These are phyloP conservation scores for Heliocidaris tuberculata DNA, from an alignment of 35 echinoderm and acorn worm species.

Conservation along the genomic window DNA sequence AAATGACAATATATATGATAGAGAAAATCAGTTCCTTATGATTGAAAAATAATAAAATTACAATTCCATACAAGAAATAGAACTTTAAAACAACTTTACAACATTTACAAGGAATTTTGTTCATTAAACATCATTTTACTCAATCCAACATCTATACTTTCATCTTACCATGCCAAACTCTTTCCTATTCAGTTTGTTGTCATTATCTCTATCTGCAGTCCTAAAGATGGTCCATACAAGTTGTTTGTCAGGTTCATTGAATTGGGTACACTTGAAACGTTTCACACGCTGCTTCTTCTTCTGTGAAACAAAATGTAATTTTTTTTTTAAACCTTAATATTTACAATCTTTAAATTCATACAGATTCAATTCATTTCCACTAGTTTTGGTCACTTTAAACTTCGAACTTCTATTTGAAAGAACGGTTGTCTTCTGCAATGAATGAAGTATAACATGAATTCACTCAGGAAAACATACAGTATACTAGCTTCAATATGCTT, in stretches of 20 bases:
- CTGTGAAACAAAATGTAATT: neutral
- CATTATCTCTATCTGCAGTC: constrained; percentile 71
- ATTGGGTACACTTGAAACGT: constrained; percentile 38
- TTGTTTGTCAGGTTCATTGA: constrained; percentile 73
- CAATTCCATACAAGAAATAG: no score
- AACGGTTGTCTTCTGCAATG: no score
- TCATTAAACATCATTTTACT: neutral
- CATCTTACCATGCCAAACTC: constrained; percentile 67
- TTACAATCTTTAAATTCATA: neutral
- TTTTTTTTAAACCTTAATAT: neutral
- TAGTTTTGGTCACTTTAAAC: no score
- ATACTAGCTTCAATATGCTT: neutral
- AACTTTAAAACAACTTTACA: neutral
- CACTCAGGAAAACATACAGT: neutral
- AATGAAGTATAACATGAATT: no score
- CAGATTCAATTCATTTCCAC: neutral
- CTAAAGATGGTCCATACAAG: constrained; percentile 69
- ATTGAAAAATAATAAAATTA: no score
- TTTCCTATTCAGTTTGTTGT: constrained; percentile 65
- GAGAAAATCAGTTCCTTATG: neutral
- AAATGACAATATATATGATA: neutral
- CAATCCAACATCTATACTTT: neutral
- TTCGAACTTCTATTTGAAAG: no score
- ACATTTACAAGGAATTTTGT: neutral
- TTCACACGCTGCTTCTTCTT: neutral